Base-by-base conservation (phyloP, 2,888 invertebrate species). In the Callyntrura sp. region DNA sequence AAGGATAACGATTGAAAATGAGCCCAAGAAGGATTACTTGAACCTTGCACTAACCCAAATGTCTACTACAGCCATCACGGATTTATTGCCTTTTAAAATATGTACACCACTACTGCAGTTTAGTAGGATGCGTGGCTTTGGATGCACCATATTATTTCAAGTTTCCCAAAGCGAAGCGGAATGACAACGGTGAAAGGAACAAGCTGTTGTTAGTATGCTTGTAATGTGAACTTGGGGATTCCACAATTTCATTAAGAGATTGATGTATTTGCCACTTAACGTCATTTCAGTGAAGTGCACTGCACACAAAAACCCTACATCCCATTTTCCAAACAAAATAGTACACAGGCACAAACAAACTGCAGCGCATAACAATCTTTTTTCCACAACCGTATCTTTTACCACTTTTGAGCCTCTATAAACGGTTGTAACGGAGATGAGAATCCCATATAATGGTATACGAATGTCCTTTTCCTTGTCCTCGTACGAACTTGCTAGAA, bases 181-280 rank as follows among this genome's bases (percentile, higher is more conserved):
- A 45, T 20, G 70, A 60, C 62, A 55, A 79, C 23, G 79, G 65
- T 65, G 88, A 88, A 88, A 45, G 88, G 82, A 88, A 88, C 88
- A 88, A 82, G 88, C 88, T 88, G 88, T 88, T 88, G 73, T 62
- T 62, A 14, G 20, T 81, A 82, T 88, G 55, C 65, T 65, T 78
- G 84, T 82, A 81, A 85, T 68, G 81, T 85, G 90, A 85, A 78
- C 79, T 85, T 76, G 45, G 68, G 88, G 88, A 82, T 87, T 90
- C 88, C 88, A 79, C 91, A 91, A 91, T 91, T 88, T 91, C 91
- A 91, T 90, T 90, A 91, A 82, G 88, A 85, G 91, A 90, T 90
- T 90, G 90, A 90, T 91, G 90, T 91, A 91, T 91, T 88, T 91
- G 81, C 91, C 90, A 91, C 91, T 91, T 90, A 90, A 91, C 88